Evolutionary conservation across 2,113 vertebrate genomes (phyloP).

Genomic region (Gadus macrocephalus): DNA sequence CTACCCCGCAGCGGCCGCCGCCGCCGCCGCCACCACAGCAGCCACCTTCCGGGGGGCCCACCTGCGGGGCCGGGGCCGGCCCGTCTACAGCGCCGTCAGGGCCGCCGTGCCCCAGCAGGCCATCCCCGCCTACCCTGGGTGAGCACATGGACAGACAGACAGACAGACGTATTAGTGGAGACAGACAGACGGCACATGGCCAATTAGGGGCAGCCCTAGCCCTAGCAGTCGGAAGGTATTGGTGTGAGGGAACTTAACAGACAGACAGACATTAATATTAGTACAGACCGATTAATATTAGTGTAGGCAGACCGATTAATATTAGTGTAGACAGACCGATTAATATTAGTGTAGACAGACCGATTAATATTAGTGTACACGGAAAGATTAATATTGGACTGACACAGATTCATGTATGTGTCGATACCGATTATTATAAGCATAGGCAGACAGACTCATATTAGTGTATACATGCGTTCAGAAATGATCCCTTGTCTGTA

Average conservation of each 20-base stretch:
- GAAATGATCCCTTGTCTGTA: background rate
- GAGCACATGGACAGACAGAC: slow-evolving; percentile 25
- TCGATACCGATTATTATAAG: no score
- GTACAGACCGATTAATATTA: no score
- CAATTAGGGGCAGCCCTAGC: no score
- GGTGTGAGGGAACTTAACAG: no score
- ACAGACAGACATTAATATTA: no score
- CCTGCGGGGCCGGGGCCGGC: slow-evolving; percentile 91
- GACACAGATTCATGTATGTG: no score
- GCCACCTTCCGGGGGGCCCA: slow-evolving; percentile 94
- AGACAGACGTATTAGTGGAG: background rate
- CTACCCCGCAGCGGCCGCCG: slow-evolving; percentile 77
- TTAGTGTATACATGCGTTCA: background rate
- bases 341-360: no score
- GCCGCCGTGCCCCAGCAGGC: slow-evolving; percentile 89
- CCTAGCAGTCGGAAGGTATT: no score
- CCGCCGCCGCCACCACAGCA: slow-evolving; percentile 80
- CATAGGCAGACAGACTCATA: background rate
- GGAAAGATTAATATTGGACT: background rate
- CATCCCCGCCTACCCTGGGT: slow-evolving; percentile 82
- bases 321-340: no score
- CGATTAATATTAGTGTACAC: background rate
- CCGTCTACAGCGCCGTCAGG: slow-evolving; percentile 92
- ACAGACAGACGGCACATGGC: no score
- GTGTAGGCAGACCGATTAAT: no score